phyloP scores from a whole-genome alignment of 2,113 vertebrate species.

The Noturus placidus region DNA sequence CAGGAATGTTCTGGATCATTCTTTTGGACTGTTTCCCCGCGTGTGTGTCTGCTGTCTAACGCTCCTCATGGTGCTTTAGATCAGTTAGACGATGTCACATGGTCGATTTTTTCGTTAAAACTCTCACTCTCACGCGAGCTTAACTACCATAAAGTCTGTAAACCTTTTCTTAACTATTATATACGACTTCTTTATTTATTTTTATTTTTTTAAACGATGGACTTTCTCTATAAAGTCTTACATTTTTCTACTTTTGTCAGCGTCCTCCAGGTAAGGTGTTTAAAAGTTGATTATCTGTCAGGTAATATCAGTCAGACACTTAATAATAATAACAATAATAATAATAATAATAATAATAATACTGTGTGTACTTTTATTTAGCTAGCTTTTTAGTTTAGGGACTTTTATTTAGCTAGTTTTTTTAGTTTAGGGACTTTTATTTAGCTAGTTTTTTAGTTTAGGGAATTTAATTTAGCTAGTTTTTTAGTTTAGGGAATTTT shows the following conservation, averaged over 20 bases:
- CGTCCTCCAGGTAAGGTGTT: conserved; percentile 80
- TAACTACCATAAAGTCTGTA: background rate
- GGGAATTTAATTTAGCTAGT: no score
- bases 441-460: no score
- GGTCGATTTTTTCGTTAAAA: background rate
- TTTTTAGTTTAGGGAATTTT: no score
- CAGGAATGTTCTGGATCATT: background rate
- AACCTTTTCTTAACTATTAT: background rate
- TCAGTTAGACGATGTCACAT: background rate
- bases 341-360: background rate
- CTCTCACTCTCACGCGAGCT: background rate
- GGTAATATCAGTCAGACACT: background rate
- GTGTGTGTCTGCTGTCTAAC: background rate
- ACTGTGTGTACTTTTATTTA: background rate
- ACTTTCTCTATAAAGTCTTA: conserved; percentile 62
- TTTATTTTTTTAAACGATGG: conserved; percentile 60
- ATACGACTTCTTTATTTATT: background rate
- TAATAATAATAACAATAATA: background rate
- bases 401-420: background rate
- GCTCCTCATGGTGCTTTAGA: background rate
- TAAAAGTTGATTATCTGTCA: background rate
- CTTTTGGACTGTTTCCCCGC: no score
- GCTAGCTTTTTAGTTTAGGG: background rate
- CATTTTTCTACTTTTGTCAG: conserved; percentile 71
- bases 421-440: background rate